Percentiles rank a stretch among this genome's conserved stretches.
phyloP scores from a whole-genome alignment of 2,888 invertebrate genomes.

The Cybosia mesomella region DNA sequence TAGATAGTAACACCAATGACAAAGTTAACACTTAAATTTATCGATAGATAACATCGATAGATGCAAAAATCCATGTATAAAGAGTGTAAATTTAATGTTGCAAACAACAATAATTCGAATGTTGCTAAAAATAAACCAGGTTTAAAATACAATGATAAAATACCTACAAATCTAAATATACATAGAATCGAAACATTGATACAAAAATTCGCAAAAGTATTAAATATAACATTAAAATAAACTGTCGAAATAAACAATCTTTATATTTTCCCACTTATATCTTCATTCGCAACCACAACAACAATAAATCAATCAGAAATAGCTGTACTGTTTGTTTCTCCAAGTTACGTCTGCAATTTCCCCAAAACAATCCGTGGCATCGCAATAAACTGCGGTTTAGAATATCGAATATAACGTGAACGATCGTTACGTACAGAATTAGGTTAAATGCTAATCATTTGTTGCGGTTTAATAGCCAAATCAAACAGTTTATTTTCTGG shows the following conservation, averaged over 20 bases:
- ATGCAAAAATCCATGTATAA: neutral
- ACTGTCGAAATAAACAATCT: neutral
- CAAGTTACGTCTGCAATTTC: conserved; percentile 10
- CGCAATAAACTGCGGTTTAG: neutral
- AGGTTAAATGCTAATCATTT: conserved; percentile 15
- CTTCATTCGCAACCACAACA: conserved; percentile 14
- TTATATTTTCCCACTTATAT: neutral
- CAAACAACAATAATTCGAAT: neutral
- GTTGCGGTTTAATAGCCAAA: conserved; percentile 12
- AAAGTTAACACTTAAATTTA: neutral
- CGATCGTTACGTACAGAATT: conserved; percentile 15
- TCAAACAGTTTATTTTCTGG: conserved; percentile 1
- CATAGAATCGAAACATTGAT: neutral
- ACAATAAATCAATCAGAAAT: conserved; percentile 18
- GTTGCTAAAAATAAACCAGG: conserved; percentile 17
- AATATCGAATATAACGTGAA: conserved; percentile 7
- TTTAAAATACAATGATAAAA: conserved; percentile 1
- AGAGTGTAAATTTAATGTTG: neutral
- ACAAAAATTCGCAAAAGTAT: neutral
- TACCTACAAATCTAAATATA: neutral
- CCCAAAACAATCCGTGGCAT: conserved; percentile 11
- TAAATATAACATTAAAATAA: neutral
- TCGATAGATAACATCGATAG: neutral
- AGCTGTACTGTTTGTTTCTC: conserved; percentile 8
- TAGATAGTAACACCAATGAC: neutral